Evolutionary conservation across 2,888 invertebrate genomes (phyloP), one percentile per base, ranked within the genome.

Genomic region (Eulithis prunata): DNA sequence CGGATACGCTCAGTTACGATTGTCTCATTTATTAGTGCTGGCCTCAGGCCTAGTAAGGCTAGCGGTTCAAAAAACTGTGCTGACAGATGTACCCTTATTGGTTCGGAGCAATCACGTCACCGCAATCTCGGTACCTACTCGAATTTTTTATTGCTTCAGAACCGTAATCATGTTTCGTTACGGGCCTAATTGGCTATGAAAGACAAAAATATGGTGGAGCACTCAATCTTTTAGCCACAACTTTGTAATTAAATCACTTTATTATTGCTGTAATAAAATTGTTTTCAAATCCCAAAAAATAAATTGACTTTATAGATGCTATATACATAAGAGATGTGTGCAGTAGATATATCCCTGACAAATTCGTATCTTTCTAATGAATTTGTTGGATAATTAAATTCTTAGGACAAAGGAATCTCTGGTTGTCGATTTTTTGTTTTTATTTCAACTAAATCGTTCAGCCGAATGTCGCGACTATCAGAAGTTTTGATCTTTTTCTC

Each of bases 361-460:
- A 90, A 90, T 89, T 90, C 78, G 82, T 82, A 72, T 57, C 63
- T 71, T 80, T 82, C 81, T 83, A 85, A 88, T 90, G 85, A 88
- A 89, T 87, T 86, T 85, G 89, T 89, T 75, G 75, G 69, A 80
- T 80, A 63, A 82, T 84, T 82, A 75, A 75, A 66, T 73, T 79
- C 72, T 71, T 79, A 72, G 73, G 79, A 82, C 76, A 76, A 77
- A 74, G 81, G 88, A 85, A 90, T 89, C 77, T 78, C 63, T 71
- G 77, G 73, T 73, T 70, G 77, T 72, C 71, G 66, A 58, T 65
- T 68, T 69, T 68, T 75, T 74, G 70, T 78, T 84, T 84, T 85
- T 82, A 70, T 86, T 86, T 85, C 80, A 71, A 74, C 80, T 79
- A 79, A 84, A 86, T 85, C 83, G 83, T 80, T 81, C 78, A 75